Percentiles rank a stretch among this genome's conserved stretches.
Evolutionary conservation across 2,888 invertebrate genomes (phyloP).

Genomic region (Eupithecia exiguata): DNA sequence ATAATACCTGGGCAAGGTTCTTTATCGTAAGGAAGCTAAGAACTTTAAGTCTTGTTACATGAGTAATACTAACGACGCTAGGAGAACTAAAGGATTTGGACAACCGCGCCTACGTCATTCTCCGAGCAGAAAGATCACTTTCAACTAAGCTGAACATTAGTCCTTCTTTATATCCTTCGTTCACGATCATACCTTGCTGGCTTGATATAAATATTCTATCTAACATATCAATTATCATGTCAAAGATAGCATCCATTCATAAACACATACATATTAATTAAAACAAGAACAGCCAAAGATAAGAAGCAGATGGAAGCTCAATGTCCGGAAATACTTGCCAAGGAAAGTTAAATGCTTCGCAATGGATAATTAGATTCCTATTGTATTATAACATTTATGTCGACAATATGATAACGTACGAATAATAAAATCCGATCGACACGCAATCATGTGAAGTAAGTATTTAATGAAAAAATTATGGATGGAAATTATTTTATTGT

Average conservation of each 20-base stretch:
- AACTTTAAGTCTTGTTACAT: not conserved
- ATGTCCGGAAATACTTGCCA: not conserved
- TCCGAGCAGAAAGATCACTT: not conserved
- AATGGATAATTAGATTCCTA: not conserved
- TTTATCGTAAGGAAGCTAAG: not conserved
- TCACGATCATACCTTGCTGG: not conserved
- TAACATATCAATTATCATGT: not conserved
- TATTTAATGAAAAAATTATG: not conserved
- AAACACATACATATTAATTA: slow-evolving; percentile 10
- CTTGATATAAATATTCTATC: not conserved
- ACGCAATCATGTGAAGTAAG: not conserved
- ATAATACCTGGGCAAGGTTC: not conserved
- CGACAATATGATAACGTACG: not conserved
- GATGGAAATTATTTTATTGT: not conserved
- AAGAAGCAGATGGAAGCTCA: not conserved
- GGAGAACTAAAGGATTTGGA: not conserved
- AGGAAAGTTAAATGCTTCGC: not conserved
- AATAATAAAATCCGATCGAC: not conserved
- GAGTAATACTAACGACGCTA: not conserved
- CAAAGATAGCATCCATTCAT: slow-evolving; percentile 26
- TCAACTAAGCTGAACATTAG: not conserved
- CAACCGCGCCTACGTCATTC: not conserved
- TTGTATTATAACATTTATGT: not conserved
- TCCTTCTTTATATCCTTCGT: too few relatives aligned
- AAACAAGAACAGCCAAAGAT: slow-evolving; percentile 14